Evolutionary conservation across 2,113 vertebrate genomes (phyloP).

Genomic region (Antechinus flavipes): DNA sequence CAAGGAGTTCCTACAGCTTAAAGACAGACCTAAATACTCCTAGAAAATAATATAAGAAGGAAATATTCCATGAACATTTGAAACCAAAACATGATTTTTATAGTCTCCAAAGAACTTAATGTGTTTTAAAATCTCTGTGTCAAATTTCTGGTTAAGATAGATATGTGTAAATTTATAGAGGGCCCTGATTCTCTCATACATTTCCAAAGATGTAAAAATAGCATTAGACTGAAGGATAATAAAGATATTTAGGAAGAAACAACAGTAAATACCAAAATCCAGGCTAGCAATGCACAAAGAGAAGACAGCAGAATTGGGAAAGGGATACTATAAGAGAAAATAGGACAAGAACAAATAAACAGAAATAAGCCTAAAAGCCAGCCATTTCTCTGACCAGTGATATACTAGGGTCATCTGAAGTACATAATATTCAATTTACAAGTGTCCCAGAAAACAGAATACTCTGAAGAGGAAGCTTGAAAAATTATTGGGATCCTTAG

Average conservation of each 20-base stretch:
- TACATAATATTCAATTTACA: neutral
- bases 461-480: neutral
- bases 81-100: neutral
- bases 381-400: neutral
- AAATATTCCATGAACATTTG: neutral
- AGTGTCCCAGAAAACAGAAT: neutral
- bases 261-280: neutral
- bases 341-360: neutral
- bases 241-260: neutral
- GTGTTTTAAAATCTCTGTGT: neutral
- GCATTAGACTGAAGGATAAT: neutral
- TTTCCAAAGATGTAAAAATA: neutral
- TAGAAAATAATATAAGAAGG: neutral
- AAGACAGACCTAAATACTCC: neutral
- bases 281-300: neutral
- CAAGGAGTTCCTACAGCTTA: neutral
- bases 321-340: neutral
- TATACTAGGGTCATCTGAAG: neutral
- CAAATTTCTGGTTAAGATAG: neutral
- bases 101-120: neutral
- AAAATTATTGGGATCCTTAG: neutral
- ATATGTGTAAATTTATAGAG: neutral
- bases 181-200: neutral
- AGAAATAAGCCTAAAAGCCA: neutral
- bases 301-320: neutral